A percentile compares a stretch with the other conserved stretches of the same genome.
These are phyloP conservation scores for Campoplex capitator DNA, from an alignment of 2,888 invertebrate species.

Conservation along the genomic window DNA sequence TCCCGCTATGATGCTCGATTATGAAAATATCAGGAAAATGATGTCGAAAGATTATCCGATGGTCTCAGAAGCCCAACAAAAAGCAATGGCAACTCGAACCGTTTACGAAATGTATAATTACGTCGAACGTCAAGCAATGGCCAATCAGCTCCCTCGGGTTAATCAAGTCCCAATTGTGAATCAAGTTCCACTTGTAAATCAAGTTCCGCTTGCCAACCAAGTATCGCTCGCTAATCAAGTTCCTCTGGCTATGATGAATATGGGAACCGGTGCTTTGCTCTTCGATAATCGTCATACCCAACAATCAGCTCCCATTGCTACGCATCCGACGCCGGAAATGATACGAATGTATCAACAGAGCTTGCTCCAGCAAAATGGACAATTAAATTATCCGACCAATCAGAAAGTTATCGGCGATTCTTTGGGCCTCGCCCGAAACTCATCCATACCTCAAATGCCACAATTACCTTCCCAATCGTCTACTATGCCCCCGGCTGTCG, in stretches of 20 bases:
- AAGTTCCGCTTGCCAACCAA: neutral
- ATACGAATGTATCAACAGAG: constrained; percentile 58
- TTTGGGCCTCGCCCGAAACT: constrained; percentile 6
- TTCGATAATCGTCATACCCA: constrained; percentile 22
- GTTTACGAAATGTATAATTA: constrained; percentile 80
- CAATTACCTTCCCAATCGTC: constrained; percentile 33
- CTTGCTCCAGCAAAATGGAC: constrained; percentile 52
- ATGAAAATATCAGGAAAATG: constrained; percentile 71
- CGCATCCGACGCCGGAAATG: constrained; percentile 53
- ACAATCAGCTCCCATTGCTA: constrained; percentile 9
- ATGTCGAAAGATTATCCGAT: constrained; percentile 80
- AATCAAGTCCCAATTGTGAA: neutral
- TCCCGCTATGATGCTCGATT: constrained; percentile 68
- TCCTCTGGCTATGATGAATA: constrained; percentile 20
- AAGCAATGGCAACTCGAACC: constrained; percentile 74
- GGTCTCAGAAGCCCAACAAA: constrained; percentile 75
- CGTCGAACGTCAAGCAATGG: constrained; percentile 76
- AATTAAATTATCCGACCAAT: constrained; percentile 55
- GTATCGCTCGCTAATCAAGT: neutral
- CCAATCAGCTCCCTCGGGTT: constrained; percentile 10
- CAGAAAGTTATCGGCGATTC: constrained; percentile 19
- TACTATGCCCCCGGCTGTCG: neutral
- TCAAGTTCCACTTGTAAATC: neutral
- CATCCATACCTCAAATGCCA: constrained; percentile 14
- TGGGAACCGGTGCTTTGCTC: constrained; percentile 17